Base-by-base conservation (phyloP, 2,113 vertebrate genomes). In the Dascyllus trimaculatus region DNA sequence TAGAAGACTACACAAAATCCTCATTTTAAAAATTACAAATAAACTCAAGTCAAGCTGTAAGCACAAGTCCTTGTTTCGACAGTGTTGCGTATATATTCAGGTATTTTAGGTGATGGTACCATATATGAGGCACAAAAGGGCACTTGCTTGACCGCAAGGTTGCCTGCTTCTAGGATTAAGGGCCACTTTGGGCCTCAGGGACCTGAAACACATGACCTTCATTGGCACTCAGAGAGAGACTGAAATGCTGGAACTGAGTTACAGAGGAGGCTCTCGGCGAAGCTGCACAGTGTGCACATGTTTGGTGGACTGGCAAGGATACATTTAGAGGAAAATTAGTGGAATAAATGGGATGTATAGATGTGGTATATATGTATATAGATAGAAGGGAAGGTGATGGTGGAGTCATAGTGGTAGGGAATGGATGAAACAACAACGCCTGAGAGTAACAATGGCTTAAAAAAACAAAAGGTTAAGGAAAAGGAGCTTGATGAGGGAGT, bases 141-240 rank as follows among this genome's bases (percentile, higher is more conserved):
- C 51, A 63, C 22, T 69, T 61, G 35, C 18, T 49, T 75, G 71
- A 35, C 62, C 56, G 57, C 25, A 43, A 26, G 62, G 65, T 75
- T 62, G 66, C 40, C 61, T 60, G 51, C 18, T 56, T 58, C 18
- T 40, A 29, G 48, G 56, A 69, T 87, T 81, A 78, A 71, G 48
- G 74, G 58, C 62, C 66, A 77, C 59, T 72, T 65, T 78, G 66
- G 71, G 48, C 81, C 67, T 73, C n/a, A 2, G 89, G 60, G 86
- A 71, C 46, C 54, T 61, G 53, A 52, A 40, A 66, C 78, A 71
- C 61, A 56, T 26, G 71, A 73, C 58, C 66, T 75, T 54, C 32
- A 69, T 48, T 59, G 35, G 53, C 57, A 77, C 69, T 65, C 45
- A 25, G 15, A 77, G 40, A 54, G 13, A 22, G 60, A 24, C 26